A percentile compares a stretch with the other conserved stretches of the same genome.
phyloP scores from a whole-genome alignment of 1,140 invertebrate species.

The Onthophagus taurus region DNA sequence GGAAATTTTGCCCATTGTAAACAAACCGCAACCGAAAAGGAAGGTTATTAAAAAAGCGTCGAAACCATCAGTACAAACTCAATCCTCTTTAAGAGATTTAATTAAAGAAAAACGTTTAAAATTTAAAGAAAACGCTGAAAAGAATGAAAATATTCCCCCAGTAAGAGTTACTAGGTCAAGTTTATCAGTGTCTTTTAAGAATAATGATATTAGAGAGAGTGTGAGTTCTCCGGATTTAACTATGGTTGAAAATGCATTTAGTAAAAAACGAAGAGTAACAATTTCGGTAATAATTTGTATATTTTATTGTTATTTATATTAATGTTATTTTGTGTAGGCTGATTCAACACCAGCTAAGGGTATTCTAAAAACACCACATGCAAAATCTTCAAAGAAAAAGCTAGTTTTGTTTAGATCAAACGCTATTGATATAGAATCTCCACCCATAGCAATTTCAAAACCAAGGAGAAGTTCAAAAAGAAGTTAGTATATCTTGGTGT shows the following conservation, averaged over 20 bases:
- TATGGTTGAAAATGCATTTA: not conserved
- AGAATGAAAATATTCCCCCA: not conserved
- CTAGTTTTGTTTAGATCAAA: no score
- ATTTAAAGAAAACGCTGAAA: not conserved
- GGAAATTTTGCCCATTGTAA: conserved; percentile 33
- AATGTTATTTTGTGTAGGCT: not conserved
- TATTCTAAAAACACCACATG: not conserved
- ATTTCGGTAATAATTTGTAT: not conserved
- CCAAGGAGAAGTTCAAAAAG: no score
- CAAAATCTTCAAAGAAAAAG: not conserved
- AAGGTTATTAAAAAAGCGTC: not conserved
- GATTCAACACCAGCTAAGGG: not conserved
- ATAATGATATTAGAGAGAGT: not conserved
- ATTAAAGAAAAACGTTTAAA: conserved; percentile 1
- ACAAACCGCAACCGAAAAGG: not conserved
- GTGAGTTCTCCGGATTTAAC: conserved; percentile 2
- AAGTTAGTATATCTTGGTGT: no score
- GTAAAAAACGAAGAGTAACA: not conserved
- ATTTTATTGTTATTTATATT: not conserved
- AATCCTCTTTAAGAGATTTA: not conserved
- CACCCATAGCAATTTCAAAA: no score
- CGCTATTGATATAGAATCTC: no score
- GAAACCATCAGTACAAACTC: not conserved
- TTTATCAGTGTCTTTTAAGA: not conserved
- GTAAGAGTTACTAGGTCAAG: not conserved